A percentile compares a stretch with the other conserved stretches of the same genome.
phyloP scores from a whole-genome alignment of 2,113 vertebrate genomes.

The Cottus gobio region DNA sequence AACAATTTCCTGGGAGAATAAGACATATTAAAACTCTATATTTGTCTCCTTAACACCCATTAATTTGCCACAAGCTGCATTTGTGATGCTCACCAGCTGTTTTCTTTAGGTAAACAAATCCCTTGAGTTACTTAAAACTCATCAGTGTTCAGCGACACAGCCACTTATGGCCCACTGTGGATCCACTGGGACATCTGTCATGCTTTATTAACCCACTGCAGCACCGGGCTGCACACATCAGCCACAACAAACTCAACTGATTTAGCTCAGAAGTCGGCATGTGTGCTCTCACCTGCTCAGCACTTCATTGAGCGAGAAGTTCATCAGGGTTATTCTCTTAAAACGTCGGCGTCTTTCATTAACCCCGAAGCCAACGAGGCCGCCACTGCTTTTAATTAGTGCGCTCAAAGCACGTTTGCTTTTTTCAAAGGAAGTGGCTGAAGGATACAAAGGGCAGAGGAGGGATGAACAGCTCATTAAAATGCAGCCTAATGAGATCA shows the following conservation, averaged over 20 bases:
- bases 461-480: constrained; percentile 63
- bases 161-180: background rate
- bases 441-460: constrained; percentile 40
- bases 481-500: constrained; percentile 63
- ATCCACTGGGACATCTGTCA: constrained; percentile 18
- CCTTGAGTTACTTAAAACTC: constrained; percentile 1
- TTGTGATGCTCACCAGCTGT: constrained; percentile 43
- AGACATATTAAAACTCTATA: constrained; percentile 33
- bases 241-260: constrained; percentile 18
- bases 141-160: constrained; percentile 3
- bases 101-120: constrained; percentile 45
- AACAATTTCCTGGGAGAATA: constrained; percentile 11
- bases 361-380: constrained; percentile 47
- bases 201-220: constrained; percentile 47
- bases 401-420: constrained; percentile 50
- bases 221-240: constrained; percentile 8
- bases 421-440: constrained; percentile 57
- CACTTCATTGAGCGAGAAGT: constrained; percentile 24
- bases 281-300: constrained; percentile 33
- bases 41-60: constrained; percentile 12
- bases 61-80: background rate
- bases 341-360: constrained; percentile 58
- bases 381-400: constrained; percentile 59
- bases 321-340: constrained; percentile 54
- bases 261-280: constrained; percentile 29